These are phyloP conservation scores for Neosilurus hyrtlii DNA, from an alignment of 2,797 vertebrate genomes.

Conservation along the genomic window DNA sequence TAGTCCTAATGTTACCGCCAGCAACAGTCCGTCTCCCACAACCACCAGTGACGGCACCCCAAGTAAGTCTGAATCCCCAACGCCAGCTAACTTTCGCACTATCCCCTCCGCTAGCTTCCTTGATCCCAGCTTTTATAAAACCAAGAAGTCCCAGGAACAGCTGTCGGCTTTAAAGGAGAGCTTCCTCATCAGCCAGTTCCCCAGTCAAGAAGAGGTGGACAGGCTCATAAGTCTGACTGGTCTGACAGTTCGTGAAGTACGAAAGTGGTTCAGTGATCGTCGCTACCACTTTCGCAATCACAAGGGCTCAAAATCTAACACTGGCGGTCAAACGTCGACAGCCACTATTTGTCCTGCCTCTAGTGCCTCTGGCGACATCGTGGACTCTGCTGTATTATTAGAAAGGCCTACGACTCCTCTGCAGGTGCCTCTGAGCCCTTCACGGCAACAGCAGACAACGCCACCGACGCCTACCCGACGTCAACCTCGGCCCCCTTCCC, in stretches of 20 bases:
- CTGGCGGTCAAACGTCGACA: conserved; percentile 40
- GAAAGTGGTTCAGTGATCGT: conserved; percentile 97
- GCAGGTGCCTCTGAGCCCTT: conserved; percentile 68
- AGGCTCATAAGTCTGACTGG: conserved; percentile 88
- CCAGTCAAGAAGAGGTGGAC: conserved; percentile 89
- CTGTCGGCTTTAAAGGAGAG: conserved; percentile 89
- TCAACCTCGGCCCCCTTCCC: conserved; percentile 81
- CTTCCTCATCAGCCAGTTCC: conserved; percentile 88
- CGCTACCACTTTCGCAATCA: conserved; percentile 92
- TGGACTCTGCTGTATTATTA: conserved; percentile 56
- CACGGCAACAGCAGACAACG: conserved; percentile 59
- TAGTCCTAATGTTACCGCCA: conserved; percentile 44
- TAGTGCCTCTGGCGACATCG: conserved; percentile 70
- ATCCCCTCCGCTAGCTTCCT: conserved; percentile 74
- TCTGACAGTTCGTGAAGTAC: conserved; percentile 88
- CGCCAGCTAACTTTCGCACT: conserved; percentile 71
- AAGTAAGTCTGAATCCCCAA: conserved; percentile 65
- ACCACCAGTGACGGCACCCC: conserved; percentile 41
- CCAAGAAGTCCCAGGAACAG: conserved; percentile 95
- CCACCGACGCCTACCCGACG: conserved; percentile 75
- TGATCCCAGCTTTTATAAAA: conserved; percentile 85
- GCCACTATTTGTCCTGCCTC: conserved; percentile 47
- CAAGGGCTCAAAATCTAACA: conserved; percentile 67
- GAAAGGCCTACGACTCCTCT: conserved; percentile 68
- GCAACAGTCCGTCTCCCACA: conserved; percentile 28